Conservation (phyloP, 2,113 vertebrate species). For the Nannobrachium achirus region DNA sequence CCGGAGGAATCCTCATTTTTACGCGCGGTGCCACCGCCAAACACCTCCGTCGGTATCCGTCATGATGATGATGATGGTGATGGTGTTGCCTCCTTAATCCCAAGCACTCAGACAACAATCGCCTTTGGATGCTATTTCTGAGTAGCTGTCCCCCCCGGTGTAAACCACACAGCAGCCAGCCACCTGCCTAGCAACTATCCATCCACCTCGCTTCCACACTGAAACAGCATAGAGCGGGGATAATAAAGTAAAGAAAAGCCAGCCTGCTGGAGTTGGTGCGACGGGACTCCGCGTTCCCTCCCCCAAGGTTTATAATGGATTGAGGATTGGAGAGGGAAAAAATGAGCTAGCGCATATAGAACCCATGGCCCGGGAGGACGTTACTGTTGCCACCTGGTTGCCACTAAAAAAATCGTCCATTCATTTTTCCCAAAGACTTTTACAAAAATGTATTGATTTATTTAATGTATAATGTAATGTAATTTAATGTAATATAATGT, state of each 20-base stretch:
- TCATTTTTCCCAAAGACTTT: too few relatives aligned
- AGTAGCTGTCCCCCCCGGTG: slow-evolving; percentile 10
- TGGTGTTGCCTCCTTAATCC: too few relatives aligned
- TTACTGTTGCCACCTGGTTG: too few relatives aligned
- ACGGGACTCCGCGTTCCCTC: slow-evolving; percentile 66
- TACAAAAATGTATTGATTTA: too few relatives aligned
- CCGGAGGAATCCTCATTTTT: slow-evolving; percentile 78
- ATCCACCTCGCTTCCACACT: slow-evolving; percentile 3
- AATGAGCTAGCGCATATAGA: slow-evolving; percentile 19
- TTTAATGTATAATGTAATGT: too few relatives aligned
- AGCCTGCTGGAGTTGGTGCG: slow-evolving; percentile 64
- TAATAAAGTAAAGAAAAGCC: slow-evolving; percentile 44
- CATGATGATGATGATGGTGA: slow-evolving; percentile 44
- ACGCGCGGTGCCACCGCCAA: slow-evolving; percentile 53
- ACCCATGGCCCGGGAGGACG: too few relatives aligned
- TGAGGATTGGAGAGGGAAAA: slow-evolving; percentile 36
- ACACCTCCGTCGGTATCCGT: slow-evolving; percentile 49
- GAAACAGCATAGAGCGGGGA: slow-evolving; percentile 38
- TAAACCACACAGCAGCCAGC: slow-evolving; percentile 16
- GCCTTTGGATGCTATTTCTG: slow-evolving; percentile 46
- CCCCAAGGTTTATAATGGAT: slow-evolving; percentile 56
- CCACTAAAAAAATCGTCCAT: too few relatives aligned
- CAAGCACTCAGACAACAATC: slow-evolving; percentile 28
- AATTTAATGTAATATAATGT: too few relatives aligned
- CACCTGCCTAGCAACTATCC: too few relatives aligned